Conservation (phyloP, 2,113 vertebrate species). For the Gobius niger region DNA sequence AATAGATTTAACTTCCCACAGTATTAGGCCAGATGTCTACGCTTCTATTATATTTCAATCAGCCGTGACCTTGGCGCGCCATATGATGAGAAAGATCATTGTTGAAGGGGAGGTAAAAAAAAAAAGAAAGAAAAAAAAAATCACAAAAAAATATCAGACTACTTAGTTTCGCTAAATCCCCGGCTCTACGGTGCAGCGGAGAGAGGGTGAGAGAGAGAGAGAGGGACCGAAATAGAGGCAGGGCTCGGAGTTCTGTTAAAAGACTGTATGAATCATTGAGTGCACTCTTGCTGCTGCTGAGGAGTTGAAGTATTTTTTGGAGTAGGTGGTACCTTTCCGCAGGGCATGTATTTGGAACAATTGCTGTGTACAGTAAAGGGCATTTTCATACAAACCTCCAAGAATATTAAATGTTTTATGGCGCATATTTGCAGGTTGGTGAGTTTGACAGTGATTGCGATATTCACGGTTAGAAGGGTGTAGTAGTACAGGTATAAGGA, state of each 20-base stretch:
- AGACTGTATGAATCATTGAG: conserved; percentile 74
- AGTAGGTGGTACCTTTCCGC: conserved; percentile 22
- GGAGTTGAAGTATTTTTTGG: conserved; percentile 52
- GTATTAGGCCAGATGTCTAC: conserved; percentile 80
- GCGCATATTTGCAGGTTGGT: neutral
- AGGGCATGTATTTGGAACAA: conserved; percentile 37
- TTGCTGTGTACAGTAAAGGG: conserved; percentile 28
- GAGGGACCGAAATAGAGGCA: conserved; percentile 69
- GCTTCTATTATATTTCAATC: conserved; percentile 83
- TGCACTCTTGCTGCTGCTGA: conserved; percentile 62
- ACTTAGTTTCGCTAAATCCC: conserved; percentile 73
- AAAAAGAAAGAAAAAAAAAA: conserved; percentile 59
- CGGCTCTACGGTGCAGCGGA: conserved; percentile 54
- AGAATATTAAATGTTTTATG: conserved; percentile 7
- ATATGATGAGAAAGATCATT: conserved; percentile 75
- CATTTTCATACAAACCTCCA: conserved; percentile 28
- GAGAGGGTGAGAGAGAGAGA: conserved; percentile 30
- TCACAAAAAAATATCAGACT: conserved; percentile 74
- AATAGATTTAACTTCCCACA: conserved; percentile 81
- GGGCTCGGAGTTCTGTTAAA: conserved; percentile 76
- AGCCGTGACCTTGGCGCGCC: conserved; percentile 78
- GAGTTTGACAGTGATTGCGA: neutral
- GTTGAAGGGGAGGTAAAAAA: conserved; percentile 56
- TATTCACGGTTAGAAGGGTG: neutral
- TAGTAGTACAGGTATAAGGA: too few relatives aligned